phyloP scores from a whole-genome alignment of 2,113 vertebrate species.

The Tachycineta bicolor region DNA sequence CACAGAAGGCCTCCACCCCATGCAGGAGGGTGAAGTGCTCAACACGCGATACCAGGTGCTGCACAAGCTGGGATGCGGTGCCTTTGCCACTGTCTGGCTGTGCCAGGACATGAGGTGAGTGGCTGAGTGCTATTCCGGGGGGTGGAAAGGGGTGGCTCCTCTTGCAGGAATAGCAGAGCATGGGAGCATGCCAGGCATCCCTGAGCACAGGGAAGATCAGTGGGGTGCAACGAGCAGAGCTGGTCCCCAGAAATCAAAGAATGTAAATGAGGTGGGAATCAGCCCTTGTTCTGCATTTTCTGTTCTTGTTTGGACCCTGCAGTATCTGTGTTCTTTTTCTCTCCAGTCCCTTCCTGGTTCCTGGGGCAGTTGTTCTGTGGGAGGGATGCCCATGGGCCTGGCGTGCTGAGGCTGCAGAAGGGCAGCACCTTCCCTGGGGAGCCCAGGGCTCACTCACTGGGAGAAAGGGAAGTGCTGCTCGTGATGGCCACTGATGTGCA shows the following conservation, averaged over 20 bases:
- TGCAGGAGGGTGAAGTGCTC: conserved; percentile 76
- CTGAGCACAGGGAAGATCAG: fast-evolving
- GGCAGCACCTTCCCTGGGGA: not conserved
- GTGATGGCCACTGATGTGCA: not conserved
- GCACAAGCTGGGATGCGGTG: conserved; percentile 78
- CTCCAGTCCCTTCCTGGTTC: not conserved
- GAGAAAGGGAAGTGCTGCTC: not conserved
- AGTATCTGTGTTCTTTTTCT: not conserved
- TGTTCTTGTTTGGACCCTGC: not conserved
- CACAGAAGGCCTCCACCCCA: conserved; percentile 78
- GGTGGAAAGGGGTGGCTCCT: not conserved
- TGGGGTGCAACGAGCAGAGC: not conserved
- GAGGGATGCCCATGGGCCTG: not conserved
- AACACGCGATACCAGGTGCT: conserved; percentile 80
- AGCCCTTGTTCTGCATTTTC: not conserved
- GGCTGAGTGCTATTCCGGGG: not conserved
- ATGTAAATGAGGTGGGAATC: not conserved
- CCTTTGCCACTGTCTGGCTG: conserved; percentile 87
- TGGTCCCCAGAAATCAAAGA: not conserved
- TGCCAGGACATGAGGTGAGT: conserved; percentile 82
- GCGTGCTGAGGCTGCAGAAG: fast-evolving
- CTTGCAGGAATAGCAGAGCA: not conserved
- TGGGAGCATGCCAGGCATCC: fast-evolving
- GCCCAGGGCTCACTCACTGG: not conserved
- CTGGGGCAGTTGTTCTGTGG: not conserved